Conservation (phyloP, 2,797 vertebrate genomes). For the Tapirus indicus region DNA sequence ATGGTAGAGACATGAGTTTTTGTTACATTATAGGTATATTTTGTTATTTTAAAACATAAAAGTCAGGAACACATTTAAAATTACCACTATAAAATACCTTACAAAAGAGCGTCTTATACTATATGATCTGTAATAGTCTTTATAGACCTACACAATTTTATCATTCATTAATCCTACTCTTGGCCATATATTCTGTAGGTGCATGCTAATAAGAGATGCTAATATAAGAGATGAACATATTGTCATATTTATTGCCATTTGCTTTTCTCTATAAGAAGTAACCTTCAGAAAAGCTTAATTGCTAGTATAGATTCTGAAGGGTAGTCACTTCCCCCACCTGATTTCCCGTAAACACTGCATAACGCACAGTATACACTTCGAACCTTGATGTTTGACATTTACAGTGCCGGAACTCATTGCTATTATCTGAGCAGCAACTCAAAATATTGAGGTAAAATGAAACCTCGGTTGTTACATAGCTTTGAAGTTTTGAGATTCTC, state of each 20-base stretch:
- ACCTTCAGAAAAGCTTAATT: not conserved
- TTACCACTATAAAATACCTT: not conserved
- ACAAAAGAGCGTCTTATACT: not conserved
- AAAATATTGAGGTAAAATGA: not conserved
- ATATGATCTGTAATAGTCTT: not conserved
- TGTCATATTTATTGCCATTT: not conserved
- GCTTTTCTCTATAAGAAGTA: not conserved
- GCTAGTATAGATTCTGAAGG: not conserved
- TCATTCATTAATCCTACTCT: slow-evolving; percentile 1
- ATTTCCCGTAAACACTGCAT: not conserved
- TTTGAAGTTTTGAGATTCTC: not conserved
- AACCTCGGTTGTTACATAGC: not conserved
- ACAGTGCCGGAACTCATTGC: not conserved
- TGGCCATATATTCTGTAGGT: not conserved
- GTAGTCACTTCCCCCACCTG: not conserved
- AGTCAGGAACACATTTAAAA: not conserved
- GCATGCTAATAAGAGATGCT: not conserved
- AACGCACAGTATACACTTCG: not conserved
- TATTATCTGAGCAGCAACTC: not conserved
- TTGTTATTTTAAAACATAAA: slow-evolving; percentile 10
- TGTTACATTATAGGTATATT: not conserved
- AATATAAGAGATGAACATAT: slow-evolving; percentile 5
- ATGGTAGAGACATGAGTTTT: not conserved
- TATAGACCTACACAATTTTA: not conserved
- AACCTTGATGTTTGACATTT: not conserved